phyloP scores from a whole-genome alignment of 2,888 invertebrate species.

The Leptura quadrifasciata region DNA sequence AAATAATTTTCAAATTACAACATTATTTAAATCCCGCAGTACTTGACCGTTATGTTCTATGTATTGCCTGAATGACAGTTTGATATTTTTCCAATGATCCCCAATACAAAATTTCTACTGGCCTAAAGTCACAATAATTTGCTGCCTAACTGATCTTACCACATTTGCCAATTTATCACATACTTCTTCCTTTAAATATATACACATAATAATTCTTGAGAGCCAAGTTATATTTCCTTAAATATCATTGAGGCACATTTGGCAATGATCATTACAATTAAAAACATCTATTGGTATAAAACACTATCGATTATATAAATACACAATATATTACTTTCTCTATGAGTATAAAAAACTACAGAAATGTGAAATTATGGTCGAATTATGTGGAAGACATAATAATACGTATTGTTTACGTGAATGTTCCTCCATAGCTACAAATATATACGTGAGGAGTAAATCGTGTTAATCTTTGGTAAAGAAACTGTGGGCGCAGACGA shows the following conservation, averaged over 20 bases:
- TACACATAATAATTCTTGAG: constrained; percentile 12
- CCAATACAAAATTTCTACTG: constrained; percentile 1
- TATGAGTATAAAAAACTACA: constrained; percentile 39
- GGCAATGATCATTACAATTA: constrained; percentile 26
- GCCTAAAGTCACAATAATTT: constrained; percentile 6
- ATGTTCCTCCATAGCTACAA: constrained; percentile 7
- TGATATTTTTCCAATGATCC: constrained; percentile 23
- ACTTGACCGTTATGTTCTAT: too few relatives aligned
- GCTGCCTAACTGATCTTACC: background rate
- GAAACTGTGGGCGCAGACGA: background rate
- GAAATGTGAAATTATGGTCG: constrained; percentile 32
- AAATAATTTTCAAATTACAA: too few relatives aligned
- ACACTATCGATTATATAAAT: constrained; percentile 32
- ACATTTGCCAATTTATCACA: constrained; percentile 32
- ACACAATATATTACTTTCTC: constrained; percentile 37
- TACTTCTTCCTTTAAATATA: constrained; percentile 24
- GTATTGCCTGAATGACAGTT: background rate
- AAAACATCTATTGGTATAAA: constrained; percentile 34
- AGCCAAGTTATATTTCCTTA: constrained; percentile 3
- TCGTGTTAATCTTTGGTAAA: constrained; percentile 18
- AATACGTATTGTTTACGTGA: constrained; percentile 9
- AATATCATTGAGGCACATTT: constrained; percentile 32
- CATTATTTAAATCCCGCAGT: too few relatives aligned
- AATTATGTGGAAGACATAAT: constrained; percentile 15
- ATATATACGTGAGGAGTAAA: constrained; percentile 7